Base-by-base conservation (phyloP, 2,113 vertebrate species). In the Accipiter virgatus region DNA sequence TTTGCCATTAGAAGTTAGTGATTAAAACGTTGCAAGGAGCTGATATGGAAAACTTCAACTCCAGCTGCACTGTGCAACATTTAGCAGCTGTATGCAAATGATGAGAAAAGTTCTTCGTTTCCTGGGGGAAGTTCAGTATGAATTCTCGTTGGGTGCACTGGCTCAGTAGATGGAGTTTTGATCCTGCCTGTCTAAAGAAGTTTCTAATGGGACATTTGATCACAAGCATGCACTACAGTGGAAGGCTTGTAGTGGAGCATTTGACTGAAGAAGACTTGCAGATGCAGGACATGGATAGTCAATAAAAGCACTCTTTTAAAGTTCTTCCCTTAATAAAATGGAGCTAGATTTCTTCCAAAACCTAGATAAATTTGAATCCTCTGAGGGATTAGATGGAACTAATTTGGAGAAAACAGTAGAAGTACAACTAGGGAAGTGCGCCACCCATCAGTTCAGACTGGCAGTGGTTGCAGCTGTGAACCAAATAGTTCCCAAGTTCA, bases 41-140 rank as follows among this genome's bases (percentile, higher is more conserved):
- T 65, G 38, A 43, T 63, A 73, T 32, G 34, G 48, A 68, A 96
- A 92, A 70, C 75, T 93, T 73, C 47, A 84, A 45, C 66, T 62
- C 74, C 7, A 75, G 63, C 94, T 91, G 40, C 68, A 47, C 40
- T 86, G 32, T 86, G 84, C 3, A 14, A 72, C 93, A 97, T 23
- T 91, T 91, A 61, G 94, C 95, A 98, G 97, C 97, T 98, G 95
- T 95, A 97, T 98, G 97, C 86, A 95, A 98, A 98, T 98, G 40
- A 88, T 16, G 0, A 92, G 88, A 77, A 92, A 96, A 89, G 25
- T 95, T 98, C 90, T 94, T 90, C 2, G 1, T 95, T 95, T 95
- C 86, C 83, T 95, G 82, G 70, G 92, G 94, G 83, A 94, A 97
- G 89, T 79, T 94, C 88, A 92, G 72, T 95, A 85, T 63, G 67